These are phyloP conservation scores for Ptychadena robeensis DNA, from an alignment of 2,797 vertebrate genomes.

Conservation along the genomic window DNA sequence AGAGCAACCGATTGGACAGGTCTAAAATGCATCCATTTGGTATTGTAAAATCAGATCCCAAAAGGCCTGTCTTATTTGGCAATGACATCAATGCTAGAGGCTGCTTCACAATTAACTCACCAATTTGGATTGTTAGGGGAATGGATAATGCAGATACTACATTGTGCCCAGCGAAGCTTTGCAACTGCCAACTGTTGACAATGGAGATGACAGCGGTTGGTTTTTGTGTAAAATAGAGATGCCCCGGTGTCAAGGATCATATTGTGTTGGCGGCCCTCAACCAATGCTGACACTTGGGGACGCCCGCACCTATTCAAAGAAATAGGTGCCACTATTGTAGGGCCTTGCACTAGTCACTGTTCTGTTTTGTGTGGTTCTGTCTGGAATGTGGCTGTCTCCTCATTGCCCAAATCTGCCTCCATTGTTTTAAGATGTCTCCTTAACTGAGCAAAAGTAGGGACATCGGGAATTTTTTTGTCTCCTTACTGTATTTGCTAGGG, in stretches of 20 bases:
- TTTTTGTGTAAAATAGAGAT: not conserved
- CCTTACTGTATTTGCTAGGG: too few species aligned
- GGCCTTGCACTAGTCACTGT: too few species aligned
- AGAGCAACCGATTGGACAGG: not conserved
- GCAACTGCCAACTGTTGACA: not conserved
- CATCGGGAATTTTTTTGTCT: too few species aligned
- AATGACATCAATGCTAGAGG: not conserved
- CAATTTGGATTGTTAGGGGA: not conserved
- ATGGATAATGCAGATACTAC: not conserved
- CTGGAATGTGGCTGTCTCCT: too few species aligned
- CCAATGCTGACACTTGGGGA: not conserved
- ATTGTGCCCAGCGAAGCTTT: conserved; percentile 14
- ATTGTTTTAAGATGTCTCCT: too few species aligned
- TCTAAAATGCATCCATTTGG: not conserved
- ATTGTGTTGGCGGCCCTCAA: not conserved
- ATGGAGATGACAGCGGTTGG: not conserved
- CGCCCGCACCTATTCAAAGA: conserved; percentile 1
- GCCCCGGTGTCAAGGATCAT: not conserved
- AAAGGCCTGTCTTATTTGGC: not conserved
- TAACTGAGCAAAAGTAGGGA: too few species aligned
- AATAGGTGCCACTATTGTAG: not conserved
- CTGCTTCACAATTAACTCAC: not conserved
- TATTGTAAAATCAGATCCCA: not conserved
- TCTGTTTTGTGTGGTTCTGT: too few species aligned
- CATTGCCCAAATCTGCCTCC: too few species aligned